A percentile compares a stretch with the other conserved stretches of the same genome.
These are phyloP conservation scores for Psilanteris sp. DNA, from an alignment of 1,140 invertebrate species.

Conservation along the genomic window DNA sequence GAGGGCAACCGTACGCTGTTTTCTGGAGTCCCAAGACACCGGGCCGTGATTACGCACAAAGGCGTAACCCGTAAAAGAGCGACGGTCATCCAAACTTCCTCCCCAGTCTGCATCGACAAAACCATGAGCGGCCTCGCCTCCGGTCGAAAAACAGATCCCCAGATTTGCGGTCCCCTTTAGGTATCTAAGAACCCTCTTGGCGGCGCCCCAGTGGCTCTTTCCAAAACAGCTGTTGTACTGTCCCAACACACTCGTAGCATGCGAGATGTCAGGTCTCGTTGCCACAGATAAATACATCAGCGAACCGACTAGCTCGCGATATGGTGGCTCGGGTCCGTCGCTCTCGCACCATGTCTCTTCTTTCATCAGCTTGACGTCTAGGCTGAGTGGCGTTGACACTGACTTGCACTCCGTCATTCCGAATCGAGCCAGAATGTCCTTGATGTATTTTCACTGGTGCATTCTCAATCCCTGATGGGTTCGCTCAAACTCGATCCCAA, in stretches of 20 bases:
- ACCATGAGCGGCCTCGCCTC: background rate
- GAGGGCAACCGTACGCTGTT: slow-evolving; percentile 17
- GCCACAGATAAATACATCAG: background rate
- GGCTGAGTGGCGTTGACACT: slow-evolving; percentile 46
- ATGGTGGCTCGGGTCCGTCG: background rate
- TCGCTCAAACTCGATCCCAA: background rate
- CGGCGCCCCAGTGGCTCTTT: background rate
- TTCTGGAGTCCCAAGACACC: slow-evolving; percentile 9
- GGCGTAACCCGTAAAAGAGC: slow-evolving; percentile 11
- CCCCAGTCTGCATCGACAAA: slow-evolving; percentile 23
- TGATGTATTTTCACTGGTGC: slow-evolving; percentile 16
- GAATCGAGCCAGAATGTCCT: slow-evolving; percentile 38
- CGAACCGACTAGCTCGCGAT: background rate
- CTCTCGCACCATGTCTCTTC: background rate
- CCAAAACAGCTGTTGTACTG: slow-evolving; percentile 1
- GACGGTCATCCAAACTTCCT: slow-evolving; percentile 4
- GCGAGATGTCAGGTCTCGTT: slow-evolving; percentile 63
- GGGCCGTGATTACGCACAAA: background rate
- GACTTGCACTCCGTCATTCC: slow-evolving; percentile 63
- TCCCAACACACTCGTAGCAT: slow-evolving; percentile 13
- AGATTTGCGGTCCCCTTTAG: background rate
- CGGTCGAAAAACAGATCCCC: background rate
- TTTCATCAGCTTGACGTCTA: background rate
- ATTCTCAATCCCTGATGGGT: background rate
- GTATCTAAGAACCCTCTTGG: background rate